Conservation (phyloP, 2,797 vertebrate genomes). For the Cryptoblepharus egeriae region DNA sequence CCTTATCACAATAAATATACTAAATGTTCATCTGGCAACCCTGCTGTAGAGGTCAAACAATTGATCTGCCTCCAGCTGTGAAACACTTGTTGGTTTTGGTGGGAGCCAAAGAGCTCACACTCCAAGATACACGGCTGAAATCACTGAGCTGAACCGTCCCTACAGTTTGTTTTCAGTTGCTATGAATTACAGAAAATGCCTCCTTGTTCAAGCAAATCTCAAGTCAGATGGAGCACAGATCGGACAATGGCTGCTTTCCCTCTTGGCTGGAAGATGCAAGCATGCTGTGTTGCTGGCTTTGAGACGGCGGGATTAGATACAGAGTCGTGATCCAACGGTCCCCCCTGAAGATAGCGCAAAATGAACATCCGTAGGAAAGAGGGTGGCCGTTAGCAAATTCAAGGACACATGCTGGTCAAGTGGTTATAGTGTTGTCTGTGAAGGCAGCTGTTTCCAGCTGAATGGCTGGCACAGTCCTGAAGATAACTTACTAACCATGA, state of each 20-base stretch:
- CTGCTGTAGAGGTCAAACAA: background rate
- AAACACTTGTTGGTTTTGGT: conserved; percentile 1
- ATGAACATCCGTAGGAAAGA: background rate
- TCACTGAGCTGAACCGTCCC: background rate
- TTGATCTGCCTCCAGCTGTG: background rate
- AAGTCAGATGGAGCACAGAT: conserved; percentile 31
- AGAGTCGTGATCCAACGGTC: conserved; percentile 16
- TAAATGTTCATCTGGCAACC: background rate
- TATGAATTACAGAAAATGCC: background rate
- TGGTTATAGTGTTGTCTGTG: background rate
- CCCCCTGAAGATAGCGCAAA: conserved; percentile 19
- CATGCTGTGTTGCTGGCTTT: background rate
- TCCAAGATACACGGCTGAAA: background rate
- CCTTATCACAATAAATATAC: background rate
- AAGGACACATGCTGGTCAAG: background rate
- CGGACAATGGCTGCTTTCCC: background rate
- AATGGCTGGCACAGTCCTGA: background rate
- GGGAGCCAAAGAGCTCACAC: background rate
- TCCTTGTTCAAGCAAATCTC: conserved; percentile 13
- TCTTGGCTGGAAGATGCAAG: conserved; percentile 17
- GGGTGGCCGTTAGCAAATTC: background rate
- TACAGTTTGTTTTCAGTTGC: background rate
- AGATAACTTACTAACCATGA: background rate
- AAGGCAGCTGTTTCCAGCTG: background rate
- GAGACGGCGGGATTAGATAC: conserved; percentile 16